A percentile compares a stretch with the other conserved stretches of the same genome.
These are phyloP conservation scores for Artibeus lituratus DNA, from an alignment of 2,797 vertebrate species.

Conservation along the genomic window DNA sequence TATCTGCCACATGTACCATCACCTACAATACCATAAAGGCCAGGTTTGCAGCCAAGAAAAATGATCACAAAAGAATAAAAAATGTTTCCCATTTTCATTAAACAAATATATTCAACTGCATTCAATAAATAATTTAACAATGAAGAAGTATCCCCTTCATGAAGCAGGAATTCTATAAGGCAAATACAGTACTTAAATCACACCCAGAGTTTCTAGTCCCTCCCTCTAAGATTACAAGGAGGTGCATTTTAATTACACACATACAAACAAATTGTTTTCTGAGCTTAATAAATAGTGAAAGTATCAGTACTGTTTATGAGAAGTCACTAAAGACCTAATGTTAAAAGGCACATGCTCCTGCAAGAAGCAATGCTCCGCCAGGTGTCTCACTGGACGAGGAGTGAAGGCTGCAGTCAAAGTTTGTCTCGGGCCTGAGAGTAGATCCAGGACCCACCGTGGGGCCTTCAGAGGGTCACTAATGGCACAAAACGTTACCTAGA, in stretches of 20 bases:
- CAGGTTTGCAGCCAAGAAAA: slow-evolving; percentile 1
- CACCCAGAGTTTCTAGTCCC: background rate
- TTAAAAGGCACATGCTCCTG: background rate
- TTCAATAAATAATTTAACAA: slow-evolving; percentile 13
- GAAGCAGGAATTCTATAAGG: slow-evolving; percentile 12
- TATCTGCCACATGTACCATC: background rate
- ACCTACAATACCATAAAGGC: background rate
- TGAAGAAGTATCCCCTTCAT: slow-evolving; percentile 18
- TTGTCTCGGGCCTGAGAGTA: background rate
- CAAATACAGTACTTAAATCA: background rate
- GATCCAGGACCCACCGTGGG: background rate
- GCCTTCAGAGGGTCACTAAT: background rate
- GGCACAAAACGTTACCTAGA: background rate
- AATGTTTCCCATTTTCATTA: background rate
- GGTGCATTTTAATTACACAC: slow-evolving; percentile 1
- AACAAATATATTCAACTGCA: background rate
- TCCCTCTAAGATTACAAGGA: background rate
- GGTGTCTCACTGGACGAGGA: background rate
- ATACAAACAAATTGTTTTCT: background rate
- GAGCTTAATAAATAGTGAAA: slow-evolving; percentile 37
- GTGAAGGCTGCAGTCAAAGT: background rate
- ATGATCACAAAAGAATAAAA: background rate
- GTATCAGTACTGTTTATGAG: background rate
- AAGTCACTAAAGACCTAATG: background rate
- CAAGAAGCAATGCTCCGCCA: background rate